Evolutionary conservation across 2,113 vertebrate species (phyloP).

Genomic region (Orcinus orca): DNA sequence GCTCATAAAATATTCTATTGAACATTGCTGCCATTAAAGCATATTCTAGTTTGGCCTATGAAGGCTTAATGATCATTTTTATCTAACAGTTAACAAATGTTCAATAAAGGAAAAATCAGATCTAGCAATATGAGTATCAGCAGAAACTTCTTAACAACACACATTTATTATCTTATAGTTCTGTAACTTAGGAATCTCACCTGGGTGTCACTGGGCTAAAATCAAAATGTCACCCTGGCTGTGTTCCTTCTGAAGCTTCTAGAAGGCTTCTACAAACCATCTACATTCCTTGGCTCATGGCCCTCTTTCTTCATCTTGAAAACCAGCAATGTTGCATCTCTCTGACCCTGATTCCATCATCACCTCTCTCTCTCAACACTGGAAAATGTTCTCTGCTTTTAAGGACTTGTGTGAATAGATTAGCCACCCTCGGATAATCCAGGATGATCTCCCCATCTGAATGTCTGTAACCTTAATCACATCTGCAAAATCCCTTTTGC

Average conservation of each 20-base stretch:
- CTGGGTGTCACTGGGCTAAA: neutral
- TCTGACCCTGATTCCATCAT: neutral
- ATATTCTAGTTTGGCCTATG: neutral
- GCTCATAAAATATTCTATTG: neutral
- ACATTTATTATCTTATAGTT: neutral
- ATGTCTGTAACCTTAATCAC: neutral
- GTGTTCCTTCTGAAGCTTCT: neutral
- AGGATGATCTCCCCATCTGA: neutral
- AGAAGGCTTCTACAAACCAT: neutral
- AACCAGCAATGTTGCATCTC: neutral
- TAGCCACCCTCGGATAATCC: neutral
- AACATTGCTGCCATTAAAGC: neutral
- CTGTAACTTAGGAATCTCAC: neutral
- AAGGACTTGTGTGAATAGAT: neutral
- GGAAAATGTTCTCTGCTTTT: neutral
- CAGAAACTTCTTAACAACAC: neutral
- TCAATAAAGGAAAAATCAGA: conserved; percentile 39
- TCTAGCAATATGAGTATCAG: neutral
- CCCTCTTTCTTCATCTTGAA: neutral
- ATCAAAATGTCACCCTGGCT: neutral
- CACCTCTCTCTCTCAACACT: neutral
- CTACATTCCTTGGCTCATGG: neutral
- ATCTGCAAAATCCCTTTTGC: neutral
- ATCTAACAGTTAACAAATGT: neutral
- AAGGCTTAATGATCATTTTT: neutral